Base-by-base conservation (phyloP, 1,140 invertebrate species). In the Lethocerus indicus region DNA sequence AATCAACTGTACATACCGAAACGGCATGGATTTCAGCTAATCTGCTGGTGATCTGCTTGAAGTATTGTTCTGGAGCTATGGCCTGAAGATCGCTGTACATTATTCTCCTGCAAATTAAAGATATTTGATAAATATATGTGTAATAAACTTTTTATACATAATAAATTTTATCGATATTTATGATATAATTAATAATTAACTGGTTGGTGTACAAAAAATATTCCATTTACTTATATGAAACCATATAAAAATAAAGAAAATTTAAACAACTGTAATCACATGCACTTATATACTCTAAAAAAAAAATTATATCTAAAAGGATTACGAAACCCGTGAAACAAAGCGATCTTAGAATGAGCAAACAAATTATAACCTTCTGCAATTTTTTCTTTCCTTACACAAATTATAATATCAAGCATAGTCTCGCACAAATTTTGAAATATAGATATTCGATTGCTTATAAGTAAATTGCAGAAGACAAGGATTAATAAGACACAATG, bases 31-130 rank as follows among this genome's bases (percentile, higher is more conserved):
- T 81, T 72, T 92, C 87, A 12, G 87, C 85, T 52, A 93, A 71
- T 58, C 87, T 73, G 61, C 78, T 79, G 1, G 80, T 91, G 50
- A 89, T 87, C 68, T 87, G 83, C 67, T 87, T 91, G 66, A 89
- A 90, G 67, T 92, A 91, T 67, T 93, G 87, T 66, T 94, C 89
- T 2, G 95, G 94, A 47, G 94, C 90, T 58, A 99, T 90, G 47
- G 78, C 73, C 67, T 89, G 86, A 48, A 98, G 72, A 68, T 98
- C 95, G 63, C 81, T 84, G 68, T 91, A 95, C 18, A 87, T 76
- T 57, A 98, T 82, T 61, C 84, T 79, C 57, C 90, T 94, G 69
- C 57, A 73, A 72, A 57, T 59, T 42, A 55, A 24, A 46, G 3
- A 49, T 32, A 40, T 6, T 47, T 14, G 21, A 13, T n/a, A 37